These are phyloP conservation scores for Diuraphis noxia DNA, from an alignment of 1,140 invertebrate genomes.

Conservation along the genomic window DNA sequence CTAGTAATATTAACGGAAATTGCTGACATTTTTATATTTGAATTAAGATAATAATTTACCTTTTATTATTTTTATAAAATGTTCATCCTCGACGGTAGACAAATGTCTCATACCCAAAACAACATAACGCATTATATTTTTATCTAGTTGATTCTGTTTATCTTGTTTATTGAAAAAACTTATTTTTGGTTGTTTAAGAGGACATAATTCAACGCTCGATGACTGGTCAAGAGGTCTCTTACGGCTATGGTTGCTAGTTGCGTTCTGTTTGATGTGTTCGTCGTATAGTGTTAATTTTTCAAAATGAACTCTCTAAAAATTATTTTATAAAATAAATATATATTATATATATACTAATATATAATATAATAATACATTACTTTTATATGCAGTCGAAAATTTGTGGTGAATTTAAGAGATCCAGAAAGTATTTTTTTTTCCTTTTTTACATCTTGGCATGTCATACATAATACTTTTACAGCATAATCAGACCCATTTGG, in stretches of 20 bases:
- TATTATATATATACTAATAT: too few relatives aligned
- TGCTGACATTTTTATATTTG: background rate
- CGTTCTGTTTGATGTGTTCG: background rate
- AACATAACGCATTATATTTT: conserved; percentile 16
- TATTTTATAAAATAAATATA: too few relatives aligned
- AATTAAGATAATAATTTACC: background rate
- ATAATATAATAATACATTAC: background rate
- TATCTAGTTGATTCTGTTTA: background rate
- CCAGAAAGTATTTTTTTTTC: background rate
- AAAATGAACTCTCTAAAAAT: background rate
- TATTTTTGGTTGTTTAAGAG: background rate
- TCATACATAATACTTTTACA: too few relatives aligned
- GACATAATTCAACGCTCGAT: background rate
- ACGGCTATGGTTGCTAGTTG: background rate
- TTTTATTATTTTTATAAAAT: conserved; percentile 2
- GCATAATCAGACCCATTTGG: too few relatives aligned
- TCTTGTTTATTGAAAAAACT: background rate
- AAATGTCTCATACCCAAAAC: conserved; percentile 2
- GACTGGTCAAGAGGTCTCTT: background rate
- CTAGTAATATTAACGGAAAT: background rate
- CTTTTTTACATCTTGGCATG: background rate
- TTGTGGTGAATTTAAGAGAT: background rate
- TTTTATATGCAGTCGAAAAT: background rate
- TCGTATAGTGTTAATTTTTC: background rate
- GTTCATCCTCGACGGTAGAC: background rate